Base-by-base conservation (phyloP, 2,113 vertebrate species). In the Montifringilla adamsi region DNA sequence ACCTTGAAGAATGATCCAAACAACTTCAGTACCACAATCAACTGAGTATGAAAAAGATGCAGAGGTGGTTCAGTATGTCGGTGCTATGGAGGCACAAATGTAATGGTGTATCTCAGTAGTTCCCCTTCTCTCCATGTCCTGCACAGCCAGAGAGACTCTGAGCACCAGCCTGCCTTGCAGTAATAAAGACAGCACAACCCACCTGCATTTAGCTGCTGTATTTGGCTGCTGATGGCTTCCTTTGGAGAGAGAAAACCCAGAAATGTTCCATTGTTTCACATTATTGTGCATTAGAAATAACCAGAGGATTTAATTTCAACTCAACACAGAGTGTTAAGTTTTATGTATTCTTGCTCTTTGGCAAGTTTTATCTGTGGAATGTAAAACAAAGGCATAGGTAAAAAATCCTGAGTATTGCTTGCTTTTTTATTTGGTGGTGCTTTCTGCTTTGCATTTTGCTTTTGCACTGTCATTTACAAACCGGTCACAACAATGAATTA, bases 1-100 rank as follows among this genome's bases (percentile, higher is more conserved):
- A 78, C 82, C 85, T 84, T 90, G 72, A 92, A 94, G 79, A 95
- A 91, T 0, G 0, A 60, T 81, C 41, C 68, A 81, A 86, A 90
- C 31, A 56, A 81, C 68, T 84, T 50, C 47, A 88, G 82, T 10
- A 84, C 56, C 12, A 64, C 6, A 47, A 77, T 53, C 79, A 81
- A 55, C 83, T 4, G 10, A 59, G 15, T 15, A 39, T 9, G 69
- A 52, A 84, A 72, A 87, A 53, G 74, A 37, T 44, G 77, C 35
- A 84, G 75, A 77, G 52, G 49, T 90, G 85, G 88, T 59, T 90
- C 72, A 66, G 37, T 31, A 15, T 15, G 41, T 46, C 58, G n/a
- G 28, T 86, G 47, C 52, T 47, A 53, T 0, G 2, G n/a, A 77
- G 22, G 59, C 43, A 77, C 30, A 69, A 81, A 76, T 4, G 23